A percentile compares a stretch with the other conserved stretches of the same genome.
Conservation (phyloP, 1,140 invertebrate genomes). For the Lordiphosa clarofinis region DNA sequence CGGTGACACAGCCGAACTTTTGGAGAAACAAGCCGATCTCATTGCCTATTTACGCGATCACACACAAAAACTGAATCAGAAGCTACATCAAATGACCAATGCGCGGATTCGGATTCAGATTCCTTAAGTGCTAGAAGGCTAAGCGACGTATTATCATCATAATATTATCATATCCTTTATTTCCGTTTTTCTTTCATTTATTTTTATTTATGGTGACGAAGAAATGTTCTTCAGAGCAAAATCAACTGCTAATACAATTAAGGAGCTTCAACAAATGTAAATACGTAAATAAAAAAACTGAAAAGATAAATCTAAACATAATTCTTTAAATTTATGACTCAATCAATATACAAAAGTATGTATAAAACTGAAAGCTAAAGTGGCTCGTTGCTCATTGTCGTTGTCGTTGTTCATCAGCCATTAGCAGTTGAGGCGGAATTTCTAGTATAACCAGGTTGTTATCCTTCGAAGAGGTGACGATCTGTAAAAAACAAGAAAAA, state of each 20-base stretch:
- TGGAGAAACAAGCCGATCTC: conserved; percentile 84
- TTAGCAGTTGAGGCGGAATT: conserved; percentile 46
- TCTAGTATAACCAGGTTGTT: conserved; percentile 61
- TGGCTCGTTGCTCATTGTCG: background rate
- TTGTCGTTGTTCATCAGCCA: conserved; percentile 6
- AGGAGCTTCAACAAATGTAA: conserved; percentile 33
- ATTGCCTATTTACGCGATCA: conserved; percentile 81
- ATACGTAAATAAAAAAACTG: conserved; percentile 21
- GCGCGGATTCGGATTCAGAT: conserved; percentile 52
- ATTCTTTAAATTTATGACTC: conserved; percentile 9
- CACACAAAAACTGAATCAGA: conserved; percentile 80
- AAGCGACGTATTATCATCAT: conserved; percentile 10
- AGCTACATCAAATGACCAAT: conserved; percentile 79
- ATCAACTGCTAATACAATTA: conserved; percentile 22
- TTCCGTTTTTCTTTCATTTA: conserved; percentile 32
- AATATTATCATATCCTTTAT: conserved; percentile 17
- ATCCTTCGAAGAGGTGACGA: conserved; percentile 71
- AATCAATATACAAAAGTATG: conserved; percentile 16
- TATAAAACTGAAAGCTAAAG: conserved; percentile 18
- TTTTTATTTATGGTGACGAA: conserved; percentile 34
- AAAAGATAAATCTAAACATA: conserved; percentile 13
- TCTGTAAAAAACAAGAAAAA: conserved; percentile 22
- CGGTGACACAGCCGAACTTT: conserved; percentile 82
- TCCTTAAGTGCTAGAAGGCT: conserved; percentile 36
- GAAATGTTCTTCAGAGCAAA: conserved; percentile 56